Evolutionary conservation across 2,113 vertebrate species (phyloP), one percentile per base, ranked within the genome.

Genomic region (Hippocampus mohnikei): DNA sequence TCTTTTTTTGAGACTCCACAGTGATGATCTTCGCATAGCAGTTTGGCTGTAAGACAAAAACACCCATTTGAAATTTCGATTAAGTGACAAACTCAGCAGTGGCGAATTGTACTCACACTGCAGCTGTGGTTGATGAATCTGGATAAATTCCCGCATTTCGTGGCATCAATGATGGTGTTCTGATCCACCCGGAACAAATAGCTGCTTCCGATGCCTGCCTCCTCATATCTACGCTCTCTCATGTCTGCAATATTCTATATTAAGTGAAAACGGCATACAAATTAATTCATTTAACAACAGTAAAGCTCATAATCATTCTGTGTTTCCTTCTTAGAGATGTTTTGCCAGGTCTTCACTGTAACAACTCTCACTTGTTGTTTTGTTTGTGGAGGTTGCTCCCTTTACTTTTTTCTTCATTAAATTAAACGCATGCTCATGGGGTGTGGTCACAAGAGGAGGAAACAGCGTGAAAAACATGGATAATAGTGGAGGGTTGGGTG

Each of bases 51-150:
- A 81, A 73, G 40, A 79, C n/a, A 80, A 56, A 71, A 66, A 29
- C 64, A 61, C 10, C 9, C 20, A 12, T 33, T 33, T 15, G 9
- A 41, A 25, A 16, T 21, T 23, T 21, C 2, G 13, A 42, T 41
- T 11, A 13, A 15, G 10, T 20, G 29, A 42, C 3, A 23, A 65
- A 42, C 3, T 3, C 58, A 29, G 13, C 25, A 18, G 58, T 23
- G 15, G 21, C 16, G 10, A 52, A 13, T 52, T 15, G 23, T 59
- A 90, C 96, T 95, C 85, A 99, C 97, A n/a, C 95, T 98, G 90
- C 97, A 99, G 91, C 97, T 99, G 92, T 99, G 97, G 81, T 98
- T 99, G 78, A 98, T 98, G 67, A 99, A 99, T 60, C 97, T 91
- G 40, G 97, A 94, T 0, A 98, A 93, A 89, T 99, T 99, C 64